A percentile compares a stretch with the other conserved stretches of the same genome.
Evolutionary conservation across 2,888 invertebrate genomes (phyloP).

Genomic region (Tipula confusa): DNA sequence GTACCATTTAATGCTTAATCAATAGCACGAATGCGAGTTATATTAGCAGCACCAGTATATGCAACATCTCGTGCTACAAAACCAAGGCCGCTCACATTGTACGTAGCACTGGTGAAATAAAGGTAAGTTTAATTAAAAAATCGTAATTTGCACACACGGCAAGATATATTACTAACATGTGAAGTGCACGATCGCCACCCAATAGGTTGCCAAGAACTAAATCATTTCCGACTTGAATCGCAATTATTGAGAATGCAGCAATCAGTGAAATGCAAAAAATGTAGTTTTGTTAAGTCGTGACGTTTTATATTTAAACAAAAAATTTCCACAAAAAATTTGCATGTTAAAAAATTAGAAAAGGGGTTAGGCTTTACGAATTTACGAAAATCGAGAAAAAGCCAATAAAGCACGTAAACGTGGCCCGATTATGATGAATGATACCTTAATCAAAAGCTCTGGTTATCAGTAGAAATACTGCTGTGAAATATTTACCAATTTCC

Average conservation of each 20-base stretch:
- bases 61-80: neutral
- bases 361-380: too few relatives aligned
- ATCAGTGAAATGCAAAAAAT: neutral
- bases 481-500: too few relatives aligned
- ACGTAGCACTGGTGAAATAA: neutral
- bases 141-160: neutral
- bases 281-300: neutral
- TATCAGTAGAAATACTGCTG: too few relatives aligned
- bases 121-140: neutral
- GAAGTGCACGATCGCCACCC: neutral
- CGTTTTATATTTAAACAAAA: neutral
- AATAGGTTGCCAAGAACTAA: slow-evolving; percentile 29
- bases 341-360: too few relatives aligned
- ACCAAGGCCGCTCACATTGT: slow-evolving; percentile 31
- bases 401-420: too few relatives aligned
- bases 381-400: too few relatives aligned
- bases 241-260: neutral
- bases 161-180: neutral
- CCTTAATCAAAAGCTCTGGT: too few relatives aligned
- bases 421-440: too few relatives aligned
- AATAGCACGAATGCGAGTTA: slow-evolving; percentile 32
- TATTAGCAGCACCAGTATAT: neutral
- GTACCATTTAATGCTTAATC: slow-evolving; percentile 30
- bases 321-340: too few relatives aligned
- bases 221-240: slow-evolving; percentile 26